Conservation (phyloP, 1,140 invertebrate genomes). For the Calephelis nemesis region DNA sequence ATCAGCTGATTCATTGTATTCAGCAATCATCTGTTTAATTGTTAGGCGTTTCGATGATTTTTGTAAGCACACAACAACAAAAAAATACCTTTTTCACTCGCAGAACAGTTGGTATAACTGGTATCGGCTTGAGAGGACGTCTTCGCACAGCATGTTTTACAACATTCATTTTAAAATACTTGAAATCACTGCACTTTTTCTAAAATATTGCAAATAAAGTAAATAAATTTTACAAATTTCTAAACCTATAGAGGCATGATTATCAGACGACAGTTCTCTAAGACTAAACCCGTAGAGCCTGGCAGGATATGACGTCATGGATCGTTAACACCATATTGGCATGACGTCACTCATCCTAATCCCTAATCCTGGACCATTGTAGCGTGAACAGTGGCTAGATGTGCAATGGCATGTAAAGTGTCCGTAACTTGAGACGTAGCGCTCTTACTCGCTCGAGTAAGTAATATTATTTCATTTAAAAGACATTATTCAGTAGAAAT, state of each 20-base stretch:
- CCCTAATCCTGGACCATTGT: slow-evolving; percentile 37
- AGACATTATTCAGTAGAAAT: too few species aligned
- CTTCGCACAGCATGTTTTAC: slow-evolving; percentile 9
- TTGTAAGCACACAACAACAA: not conserved
- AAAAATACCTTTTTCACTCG: not conserved
- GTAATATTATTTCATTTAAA: not conserved
- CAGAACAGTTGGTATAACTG: not conserved
- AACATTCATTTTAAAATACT: slow-evolving; percentile 5
- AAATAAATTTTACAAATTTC: not conserved
- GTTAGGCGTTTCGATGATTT: not conserved
- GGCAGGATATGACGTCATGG: slow-evolving; percentile 57
- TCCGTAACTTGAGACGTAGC: not conserved
- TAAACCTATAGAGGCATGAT: slow-evolving; percentile 28
- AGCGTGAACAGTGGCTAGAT: slow-evolving; percentile 31
- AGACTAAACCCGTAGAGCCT: slow-evolving; percentile 48
- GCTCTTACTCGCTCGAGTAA: not conserved
- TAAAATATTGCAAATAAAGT: not conserved
- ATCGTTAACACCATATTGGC: slow-evolving; percentile 52
- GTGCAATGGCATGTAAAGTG: slow-evolving; percentile 19
- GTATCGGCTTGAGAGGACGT: not conserved
- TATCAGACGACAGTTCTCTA: slow-evolving; percentile 53
- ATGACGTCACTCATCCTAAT: slow-evolving; percentile 57
- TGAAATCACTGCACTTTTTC: too few species aligned
- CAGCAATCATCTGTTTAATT: slow-evolving; percentile 8
- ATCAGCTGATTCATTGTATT: slow-evolving; percentile 1